Evolutionary conservation across 1,140 invertebrate species (phyloP).

Genomic region (Drosophila setifemur): DNA sequence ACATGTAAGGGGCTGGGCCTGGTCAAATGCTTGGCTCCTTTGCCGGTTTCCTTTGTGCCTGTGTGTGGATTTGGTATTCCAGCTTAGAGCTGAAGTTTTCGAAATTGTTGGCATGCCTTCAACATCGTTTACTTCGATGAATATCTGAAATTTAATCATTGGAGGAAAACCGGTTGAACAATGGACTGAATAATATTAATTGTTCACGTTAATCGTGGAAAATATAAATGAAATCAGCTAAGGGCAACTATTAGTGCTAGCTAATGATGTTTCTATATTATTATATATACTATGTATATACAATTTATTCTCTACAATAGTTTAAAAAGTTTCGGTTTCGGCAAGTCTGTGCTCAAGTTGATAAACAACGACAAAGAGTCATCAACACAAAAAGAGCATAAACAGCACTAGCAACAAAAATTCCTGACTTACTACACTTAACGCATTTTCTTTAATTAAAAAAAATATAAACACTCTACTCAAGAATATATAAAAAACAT

Average conservation of each 20-base stretch:
- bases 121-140: background rate
- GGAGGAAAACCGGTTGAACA: background rate
- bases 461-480: background rate
- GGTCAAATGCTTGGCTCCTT: constrained; percentile 25
- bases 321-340: constrained; percentile 13
- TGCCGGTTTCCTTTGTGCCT: constrained; percentile 39
- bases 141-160: constrained; percentile 7
- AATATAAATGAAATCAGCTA: constrained; percentile 1
- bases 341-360: constrained; percentile 22
- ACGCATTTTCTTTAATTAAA: background rate
- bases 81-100: constrained; percentile 15
- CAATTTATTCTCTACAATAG: background rate
- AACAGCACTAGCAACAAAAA: background rate
- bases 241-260: constrained; percentile 2
- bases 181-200: constrained; percentile 3
- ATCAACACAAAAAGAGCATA: constrained; percentile 24
- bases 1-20: constrained; percentile 28
- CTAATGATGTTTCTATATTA: background rate
- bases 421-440: constrained; percentile 3
- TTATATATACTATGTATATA: background rate
- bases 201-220: background rate
- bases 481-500: background rate
- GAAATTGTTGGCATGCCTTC: constrained; percentile 24
- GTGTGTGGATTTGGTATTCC: constrained; percentile 28
- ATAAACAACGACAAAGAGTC: constrained; percentile 36